Evolutionary conservation across 2,113 vertebrate species (phyloP), one percentile per base, ranked within the genome.

Genomic region (Melanotaenia duboulayi): DNA sequence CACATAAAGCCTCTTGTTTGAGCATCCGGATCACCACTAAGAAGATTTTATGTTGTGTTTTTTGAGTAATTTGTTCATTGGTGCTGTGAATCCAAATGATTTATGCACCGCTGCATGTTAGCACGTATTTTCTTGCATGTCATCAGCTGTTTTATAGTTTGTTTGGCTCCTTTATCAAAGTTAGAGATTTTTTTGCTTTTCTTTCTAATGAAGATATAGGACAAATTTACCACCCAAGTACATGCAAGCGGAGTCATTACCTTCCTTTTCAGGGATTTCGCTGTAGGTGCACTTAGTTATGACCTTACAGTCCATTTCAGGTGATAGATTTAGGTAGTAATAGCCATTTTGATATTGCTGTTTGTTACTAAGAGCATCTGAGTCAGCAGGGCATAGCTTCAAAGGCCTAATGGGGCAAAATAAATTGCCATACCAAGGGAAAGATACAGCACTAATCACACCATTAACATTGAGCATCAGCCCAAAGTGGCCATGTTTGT

Each of bases 361-460:
- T 92, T 92, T 91, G 89, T 90, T 90, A 86, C 85, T 84, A 87
- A 90, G 90, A 90, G 90, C 80, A 72, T 84, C 89, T 91, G 90
- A 88, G 88, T 90, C 89, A 92, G 91, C 91, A 89, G 90, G 86
- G 85, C 87, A 88, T 74, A 76, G 87, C 88, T 87, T 87, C 85
- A 82, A 67, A 89, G 74, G 82, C 82, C 88, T 91, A 92, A 92
- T 91, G 86, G 91, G 83, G 68, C 90, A 78, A 90, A 87, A 90
- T 89, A 89, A 91, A 92, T 88, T 88, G 89, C 85, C 85, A 72
- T 85, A 85, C 79, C 82, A 49, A 90, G 92, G 85, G 82, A 87
- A 80, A 81, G 85, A 89, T 81, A 81, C 79, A 54, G 82, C 82
- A 57, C 83, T 91, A 91, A 93, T 92, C 88, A 90, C 86, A 56